These are phyloP conservation scores for Lophius americanus DNA, from an alignment of 2,797 vertebrate genomes.

Conservation along the genomic window DNA sequence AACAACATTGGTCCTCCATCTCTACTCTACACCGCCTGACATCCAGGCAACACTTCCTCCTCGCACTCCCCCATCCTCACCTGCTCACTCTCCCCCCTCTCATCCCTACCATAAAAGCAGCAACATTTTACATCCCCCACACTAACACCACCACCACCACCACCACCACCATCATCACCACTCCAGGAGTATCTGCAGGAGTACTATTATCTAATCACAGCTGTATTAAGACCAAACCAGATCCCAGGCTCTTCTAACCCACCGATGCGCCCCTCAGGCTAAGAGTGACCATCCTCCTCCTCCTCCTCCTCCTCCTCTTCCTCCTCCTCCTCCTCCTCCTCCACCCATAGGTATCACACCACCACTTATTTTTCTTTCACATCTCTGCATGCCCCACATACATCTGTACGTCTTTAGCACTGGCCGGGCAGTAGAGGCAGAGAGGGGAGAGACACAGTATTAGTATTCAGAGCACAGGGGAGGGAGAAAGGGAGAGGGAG, in stretches of 20 bases:
- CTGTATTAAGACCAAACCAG: constrained; percentile 56
- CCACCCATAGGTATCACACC: constrained; percentile 12
- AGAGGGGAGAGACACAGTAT: constrained; percentile 74
- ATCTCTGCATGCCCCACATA: constrained; percentile 69
- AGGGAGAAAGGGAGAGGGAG: constrained; percentile 52
- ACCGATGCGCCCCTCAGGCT: constrained; percentile 42
- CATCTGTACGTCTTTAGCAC: constrained; percentile 83
- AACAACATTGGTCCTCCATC: constrained; percentile 36
- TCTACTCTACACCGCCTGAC: constrained; percentile 36
- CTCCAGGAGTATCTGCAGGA: constrained; percentile 36
- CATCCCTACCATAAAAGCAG: constrained; percentile 38
- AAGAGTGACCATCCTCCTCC: constrained; percentile 25
- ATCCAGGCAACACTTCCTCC: constrained; percentile 48
- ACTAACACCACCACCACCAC: constrained; percentile 7
- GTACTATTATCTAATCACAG: constrained; percentile 61
- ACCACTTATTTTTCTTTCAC: constrained; percentile 26
- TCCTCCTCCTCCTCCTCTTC: constrained; percentile 12
- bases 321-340: constrained; percentile 1
- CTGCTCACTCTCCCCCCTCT: constrained; percentile 27
- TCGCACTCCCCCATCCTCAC: constrained; percentile 24
- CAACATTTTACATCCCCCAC: constrained; percentile 24
- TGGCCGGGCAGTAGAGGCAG: constrained; percentile 69
- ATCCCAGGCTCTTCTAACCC: constrained; percentile 30
- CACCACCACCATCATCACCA: constrained; percentile 21
- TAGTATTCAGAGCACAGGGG: constrained; percentile 86